phyloP scores from a whole-genome alignment of 2,113 vertebrate genomes.

The Neogale vison region DNA sequence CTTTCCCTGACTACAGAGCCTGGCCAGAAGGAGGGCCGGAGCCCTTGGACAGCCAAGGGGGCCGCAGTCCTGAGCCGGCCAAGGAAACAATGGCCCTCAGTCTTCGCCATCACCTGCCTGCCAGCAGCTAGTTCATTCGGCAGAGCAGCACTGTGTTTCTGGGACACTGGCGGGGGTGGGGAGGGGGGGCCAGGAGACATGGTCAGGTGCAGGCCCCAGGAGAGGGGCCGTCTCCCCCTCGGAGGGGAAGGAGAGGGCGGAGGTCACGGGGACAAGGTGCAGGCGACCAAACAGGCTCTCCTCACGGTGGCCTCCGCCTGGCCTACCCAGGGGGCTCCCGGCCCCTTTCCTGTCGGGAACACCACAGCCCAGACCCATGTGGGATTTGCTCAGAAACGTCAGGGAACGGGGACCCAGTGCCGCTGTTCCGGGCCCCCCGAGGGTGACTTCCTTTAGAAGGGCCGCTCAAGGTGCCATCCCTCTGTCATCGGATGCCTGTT shows the following conservation, averaged over 20 bases:
- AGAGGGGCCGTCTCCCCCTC: background rate
- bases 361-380: background rate
- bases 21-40: background rate
- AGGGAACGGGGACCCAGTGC: background rate
- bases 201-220: background rate
- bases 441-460: background rate
- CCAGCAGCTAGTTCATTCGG: accelerated
- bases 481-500: background rate
- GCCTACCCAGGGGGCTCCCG: background rate
- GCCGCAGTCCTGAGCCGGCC: constrained; percentile 47
- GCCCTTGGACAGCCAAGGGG: background rate
- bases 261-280: background rate
- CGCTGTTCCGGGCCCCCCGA: background rate
- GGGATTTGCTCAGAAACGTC: background rate
- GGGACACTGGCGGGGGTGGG: background rate
- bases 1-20: background rate
- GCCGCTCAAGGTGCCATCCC: accelerated
- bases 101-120: background rate
- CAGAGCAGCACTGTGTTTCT: background rate
- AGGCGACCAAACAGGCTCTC: accelerated
- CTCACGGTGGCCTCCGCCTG: background rate
- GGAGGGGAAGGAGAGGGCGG: background rate
- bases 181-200: background rate
- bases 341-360: background rate
- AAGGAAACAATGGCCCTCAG: constrained; percentile 59